These are phyloP conservation scores for Phalacrocorax brasilianus DNA, from an alignment of 2,113 vertebrate species.

Conservation along the genomic window DNA sequence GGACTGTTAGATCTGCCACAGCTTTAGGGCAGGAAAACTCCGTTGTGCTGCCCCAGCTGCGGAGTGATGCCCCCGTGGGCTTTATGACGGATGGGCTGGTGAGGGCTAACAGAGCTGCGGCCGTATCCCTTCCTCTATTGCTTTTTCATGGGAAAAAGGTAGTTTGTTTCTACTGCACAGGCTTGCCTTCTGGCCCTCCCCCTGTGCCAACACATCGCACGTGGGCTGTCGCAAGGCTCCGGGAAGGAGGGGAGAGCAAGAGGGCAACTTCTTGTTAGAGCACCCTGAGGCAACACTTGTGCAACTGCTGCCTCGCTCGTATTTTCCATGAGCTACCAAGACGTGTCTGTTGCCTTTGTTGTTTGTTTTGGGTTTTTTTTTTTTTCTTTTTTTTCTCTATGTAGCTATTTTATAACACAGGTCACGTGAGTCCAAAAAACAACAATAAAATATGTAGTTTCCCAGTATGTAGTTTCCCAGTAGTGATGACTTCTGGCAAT, in stretches of 20 bases:
- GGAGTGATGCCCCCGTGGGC: neutral
- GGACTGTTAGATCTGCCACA: neutral
- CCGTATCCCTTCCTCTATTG: neutral
- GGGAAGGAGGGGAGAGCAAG: neutral
- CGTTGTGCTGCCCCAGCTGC: neutral
- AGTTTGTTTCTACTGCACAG: neutral
- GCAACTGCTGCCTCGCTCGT: neutral
- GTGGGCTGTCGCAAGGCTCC: neutral
- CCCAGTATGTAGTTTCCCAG: constrained; percentile 11
- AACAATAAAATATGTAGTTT: constrained; percentile 24
- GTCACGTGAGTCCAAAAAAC: neutral
- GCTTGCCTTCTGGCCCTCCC: neutral
- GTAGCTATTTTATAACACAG: neutral
- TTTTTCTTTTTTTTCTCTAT: too few species aligned
- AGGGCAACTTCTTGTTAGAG: neutral
- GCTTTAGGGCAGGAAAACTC: neutral
- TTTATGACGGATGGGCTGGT: neutral
- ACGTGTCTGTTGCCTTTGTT: neutral
- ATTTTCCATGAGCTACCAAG: neutral
- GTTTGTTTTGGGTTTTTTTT: too few species aligned
- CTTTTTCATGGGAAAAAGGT: neutral
- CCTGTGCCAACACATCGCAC: neutral
- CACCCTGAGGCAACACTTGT: neutral
- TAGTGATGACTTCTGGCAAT: constrained; percentile 40
- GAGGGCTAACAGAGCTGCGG: neutral